Evolutionary conservation across 1,140 invertebrate species (phyloP).

Genomic region (Drosophila carrolli): DNA sequence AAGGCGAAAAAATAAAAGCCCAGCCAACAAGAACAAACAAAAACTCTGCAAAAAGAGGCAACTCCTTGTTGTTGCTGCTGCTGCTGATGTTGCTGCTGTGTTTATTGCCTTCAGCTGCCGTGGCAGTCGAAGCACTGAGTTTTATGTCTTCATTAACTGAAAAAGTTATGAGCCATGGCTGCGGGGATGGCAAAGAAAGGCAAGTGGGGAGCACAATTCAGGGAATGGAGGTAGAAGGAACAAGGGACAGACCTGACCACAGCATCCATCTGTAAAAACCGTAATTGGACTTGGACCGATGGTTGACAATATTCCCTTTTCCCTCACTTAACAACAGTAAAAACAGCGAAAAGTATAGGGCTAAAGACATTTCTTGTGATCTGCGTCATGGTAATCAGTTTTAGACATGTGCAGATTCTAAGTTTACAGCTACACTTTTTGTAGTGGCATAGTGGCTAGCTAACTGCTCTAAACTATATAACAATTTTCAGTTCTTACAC

Average conservation of each 20-base stretch:
- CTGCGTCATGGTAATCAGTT: slow-evolving; percentile 77
- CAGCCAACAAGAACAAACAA: slow-evolving; percentile 45
- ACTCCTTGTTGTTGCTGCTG: slow-evolving; percentile 25
- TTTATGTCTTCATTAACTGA: slow-evolving; percentile 83
- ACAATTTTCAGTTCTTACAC: too few species aligned
- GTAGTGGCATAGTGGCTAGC: slow-evolving; percentile 11
- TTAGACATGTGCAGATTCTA: slow-evolving; percentile 41
- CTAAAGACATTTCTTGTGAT: slow-evolving; percentile 58
- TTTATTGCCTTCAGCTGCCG: slow-evolving; percentile 68
- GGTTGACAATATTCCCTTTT: slow-evolving; percentile 39
- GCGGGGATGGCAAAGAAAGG: slow-evolving; percentile 15
- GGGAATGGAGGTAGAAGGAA: slow-evolving; percentile 5
- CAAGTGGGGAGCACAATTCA: neutral
- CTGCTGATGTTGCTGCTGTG: slow-evolving; percentile 14
- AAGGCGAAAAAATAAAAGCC: slow-evolving; percentile 30
- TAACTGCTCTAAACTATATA: too few species aligned
- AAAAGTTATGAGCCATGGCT: slow-evolving; percentile 77
- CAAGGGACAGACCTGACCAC: slow-evolving; percentile 46
- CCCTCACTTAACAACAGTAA: slow-evolving; percentile 15
- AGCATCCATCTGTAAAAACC: slow-evolving; percentile 55
- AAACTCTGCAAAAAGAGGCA: slow-evolving; percentile 43
- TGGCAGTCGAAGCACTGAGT: slow-evolving; percentile 66
- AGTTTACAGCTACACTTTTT: slow-evolving; percentile 7
- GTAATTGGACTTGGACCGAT: slow-evolving; percentile 31
- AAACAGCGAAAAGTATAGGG: slow-evolving; percentile 16